Percentiles rank a stretch among this genome's conserved stretches.
Evolutionary conservation across 2,888 invertebrate species (phyloP).

Genomic region (Auanema sp.): DNA sequence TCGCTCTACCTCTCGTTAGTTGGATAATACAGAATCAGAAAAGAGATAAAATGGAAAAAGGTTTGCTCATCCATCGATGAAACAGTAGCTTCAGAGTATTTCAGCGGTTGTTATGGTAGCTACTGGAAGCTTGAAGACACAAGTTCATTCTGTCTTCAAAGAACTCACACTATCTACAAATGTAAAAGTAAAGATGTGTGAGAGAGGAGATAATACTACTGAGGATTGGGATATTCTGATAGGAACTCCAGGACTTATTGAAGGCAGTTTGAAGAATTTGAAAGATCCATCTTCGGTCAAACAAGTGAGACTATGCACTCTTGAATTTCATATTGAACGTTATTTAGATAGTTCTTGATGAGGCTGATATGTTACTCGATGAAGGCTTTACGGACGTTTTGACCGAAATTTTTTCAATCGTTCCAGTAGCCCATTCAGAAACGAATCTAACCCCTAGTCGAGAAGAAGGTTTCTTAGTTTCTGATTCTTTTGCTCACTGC

Average conservation of each 20-base stretch:
- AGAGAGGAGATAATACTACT: neutral
- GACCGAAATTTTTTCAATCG: constrained; percentile 24
- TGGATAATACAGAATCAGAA: neutral
- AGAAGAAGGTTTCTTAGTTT: constrained; percentile 7
- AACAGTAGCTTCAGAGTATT: neutral
- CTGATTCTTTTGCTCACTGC: neutral
- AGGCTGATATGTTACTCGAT: constrained; percentile 36
- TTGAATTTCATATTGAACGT: constrained; percentile 5
- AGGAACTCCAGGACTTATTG: constrained; percentile 19
- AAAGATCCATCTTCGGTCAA: neutral
- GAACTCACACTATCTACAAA: neutral
- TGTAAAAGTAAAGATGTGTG: too few relatives aligned
- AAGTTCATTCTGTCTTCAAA: constrained; percentile 2
- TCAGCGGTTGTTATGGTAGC: constrained; percentile 11
- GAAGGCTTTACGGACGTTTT: constrained; percentile 30
- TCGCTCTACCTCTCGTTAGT: constrained; percentile 9
- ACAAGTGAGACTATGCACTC: constrained; percentile 3
- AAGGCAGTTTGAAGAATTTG: neutral
- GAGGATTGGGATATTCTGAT: constrained; percentile 15
- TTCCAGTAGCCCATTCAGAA: constrained; percentile 25
- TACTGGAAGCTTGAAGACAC: constrained; percentile 6
- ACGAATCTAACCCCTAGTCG: constrained; percentile 3
- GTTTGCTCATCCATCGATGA: neutral
- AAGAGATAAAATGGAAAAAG: neutral
- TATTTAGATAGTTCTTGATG: constrained; percentile 33